Evolutionary conservation across 2,113 vertebrate species (phyloP).

Genomic region (Trogon melanurus): DNA sequence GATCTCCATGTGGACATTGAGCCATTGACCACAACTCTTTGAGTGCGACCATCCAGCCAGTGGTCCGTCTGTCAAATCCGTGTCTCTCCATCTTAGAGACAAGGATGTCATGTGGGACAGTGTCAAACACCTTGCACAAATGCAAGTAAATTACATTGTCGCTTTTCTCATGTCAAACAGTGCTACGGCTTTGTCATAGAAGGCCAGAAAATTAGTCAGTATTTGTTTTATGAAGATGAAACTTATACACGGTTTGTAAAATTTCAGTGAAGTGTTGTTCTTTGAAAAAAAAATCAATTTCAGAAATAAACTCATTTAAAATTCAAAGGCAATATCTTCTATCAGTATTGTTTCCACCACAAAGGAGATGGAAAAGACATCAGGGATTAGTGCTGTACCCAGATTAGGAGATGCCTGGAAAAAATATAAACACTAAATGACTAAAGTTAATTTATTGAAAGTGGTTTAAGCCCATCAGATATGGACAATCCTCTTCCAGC

Average conservation of each 20-base stretch:
- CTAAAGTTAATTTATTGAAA: neutral
- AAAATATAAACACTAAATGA: neutral
- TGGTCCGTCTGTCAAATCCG: too few relatives aligned
- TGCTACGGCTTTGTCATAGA: too few relatives aligned
- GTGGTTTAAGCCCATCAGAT: neutral
- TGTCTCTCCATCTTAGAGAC: too few relatives aligned
- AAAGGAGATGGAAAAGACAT: neutral
- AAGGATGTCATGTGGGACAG: too few relatives aligned
- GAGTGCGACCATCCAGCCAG: too few relatives aligned
- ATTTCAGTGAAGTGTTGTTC: neutral
- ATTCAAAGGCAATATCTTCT: neutral
- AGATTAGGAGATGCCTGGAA: neutral
- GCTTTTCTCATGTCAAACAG: too few relatives aligned
- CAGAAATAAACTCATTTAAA: neutral
- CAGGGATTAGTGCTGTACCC: neutral
- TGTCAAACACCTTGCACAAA: too few relatives aligned
- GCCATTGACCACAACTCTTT: too few relatives aligned
- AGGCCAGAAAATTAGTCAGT: neutral
- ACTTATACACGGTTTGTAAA: neutral
- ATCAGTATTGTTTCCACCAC: neutral
- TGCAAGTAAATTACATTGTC: too few relatives aligned
- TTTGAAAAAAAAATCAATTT: neutral
- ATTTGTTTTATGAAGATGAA: neutral
- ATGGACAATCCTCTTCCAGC: neutral
- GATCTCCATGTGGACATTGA: too few relatives aligned